Evolutionary conservation across 2,888 invertebrate species (phyloP), one percentile per base, ranked within the genome.

Genomic region (Acanthosepion pharaonis): DNA sequence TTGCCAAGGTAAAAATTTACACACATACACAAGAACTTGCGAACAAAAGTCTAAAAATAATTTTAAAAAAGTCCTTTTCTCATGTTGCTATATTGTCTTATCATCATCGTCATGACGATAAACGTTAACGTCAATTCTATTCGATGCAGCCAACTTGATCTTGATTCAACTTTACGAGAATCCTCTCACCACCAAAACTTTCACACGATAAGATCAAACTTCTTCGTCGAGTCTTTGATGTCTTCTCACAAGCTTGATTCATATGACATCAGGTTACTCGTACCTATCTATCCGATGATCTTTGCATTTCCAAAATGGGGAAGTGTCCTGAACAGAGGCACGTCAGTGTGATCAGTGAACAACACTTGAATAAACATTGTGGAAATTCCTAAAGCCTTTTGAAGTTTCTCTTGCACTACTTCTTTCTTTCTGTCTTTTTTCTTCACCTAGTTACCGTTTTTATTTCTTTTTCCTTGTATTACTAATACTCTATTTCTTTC

Each of bases 321-420:
- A 42, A n/a, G 78, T 28, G 15, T 78, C 9, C 9, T 11, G 28
- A 78, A n/a, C 78, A 55, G 64, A 25, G 33, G 33, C 33, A 33
- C 33, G 33, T 33, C 33, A 33, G 23, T 23, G 23, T 25, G 64
- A 8, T 8, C 9, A 6, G n/a, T 11, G 78, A 78, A 78, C n/a
- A n/a, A n/a, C 28, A 78, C 28, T 55, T 55, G 55, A 55, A 55
- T 55, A 55, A 55, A 55, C 4, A 55, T 55, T 18, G n/a, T 78
- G 9, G 78, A 11, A 28, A 8, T n/a, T n/a, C n/a, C n/a, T 42
- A 3, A 42, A 42, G 3, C 42, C 3, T 42, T 42, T 42, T 42
- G 0, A 8, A 3, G 5, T 0, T n/a, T 18, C n/a, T n/a, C 78
- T 78, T 78, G 9, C n/a, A n/a, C 1, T n/a, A 28, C 9, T 3